Conservation (phyloP, 2,888 invertebrate genomes). For the Macrosiphum euphorbiae region DNA sequence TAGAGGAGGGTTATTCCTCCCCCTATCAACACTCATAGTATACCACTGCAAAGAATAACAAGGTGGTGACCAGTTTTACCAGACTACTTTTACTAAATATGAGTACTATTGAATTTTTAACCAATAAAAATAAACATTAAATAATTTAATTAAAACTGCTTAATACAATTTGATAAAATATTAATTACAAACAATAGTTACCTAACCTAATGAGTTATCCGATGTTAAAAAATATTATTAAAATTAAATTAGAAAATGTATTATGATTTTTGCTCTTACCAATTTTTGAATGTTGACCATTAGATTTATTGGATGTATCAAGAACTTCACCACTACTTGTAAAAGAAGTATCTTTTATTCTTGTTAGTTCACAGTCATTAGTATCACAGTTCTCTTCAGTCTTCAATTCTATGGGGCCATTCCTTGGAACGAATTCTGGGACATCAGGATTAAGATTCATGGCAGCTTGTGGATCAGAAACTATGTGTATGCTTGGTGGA, state of each 20-base stretch:
- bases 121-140: background rate
- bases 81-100: background rate
- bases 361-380: slow-evolving; percentile 62
- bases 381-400: slow-evolving; percentile 64
- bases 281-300: background rate
- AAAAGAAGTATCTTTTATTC: slow-evolving; percentile 3
- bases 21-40: too few relatives aligned
- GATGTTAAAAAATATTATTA: background rate
- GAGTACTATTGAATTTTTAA: background rate
- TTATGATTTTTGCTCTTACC: slow-evolving; percentile 23
- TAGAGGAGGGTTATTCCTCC: too few relatives aligned
- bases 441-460: slow-evolving; percentile 85
- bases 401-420: slow-evolving; percentile 54
- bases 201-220: background rate
- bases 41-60: background rate
- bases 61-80: background rate
- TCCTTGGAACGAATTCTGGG: slow-evolving; percentile 84
- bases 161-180: too few relatives aligned
- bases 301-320: slow-evolving; percentile 6
- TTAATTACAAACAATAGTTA: too few relatives aligned
- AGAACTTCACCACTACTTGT: slow-evolving; percentile 28
- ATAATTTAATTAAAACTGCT: background rate
- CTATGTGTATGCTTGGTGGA: slow-evolving; percentile 62
- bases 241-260: background rate
- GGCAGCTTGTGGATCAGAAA: slow-evolving; percentile 43